These are phyloP conservation scores for Drosophila putrida DNA, from an alignment of 2,888 invertebrate species.

Conservation along the genomic window DNA sequence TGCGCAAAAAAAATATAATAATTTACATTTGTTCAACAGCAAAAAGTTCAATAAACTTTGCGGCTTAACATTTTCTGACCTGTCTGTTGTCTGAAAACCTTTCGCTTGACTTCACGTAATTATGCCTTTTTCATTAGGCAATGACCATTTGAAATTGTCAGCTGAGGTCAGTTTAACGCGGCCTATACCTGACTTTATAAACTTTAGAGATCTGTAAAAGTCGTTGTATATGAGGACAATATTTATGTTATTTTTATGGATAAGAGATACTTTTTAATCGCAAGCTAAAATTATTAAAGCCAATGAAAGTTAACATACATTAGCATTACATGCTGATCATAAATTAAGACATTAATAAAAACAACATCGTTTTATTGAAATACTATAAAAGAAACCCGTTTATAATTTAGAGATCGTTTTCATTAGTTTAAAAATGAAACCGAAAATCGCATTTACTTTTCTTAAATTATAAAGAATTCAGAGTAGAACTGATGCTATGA, in stretches of 20 bases:
- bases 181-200: slow-evolving; percentile 32
- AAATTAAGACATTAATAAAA: no score
- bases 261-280: neutral
- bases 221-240: slow-evolving; percentile 7
- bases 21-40: slow-evolving; percentile 38
- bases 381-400: no score
- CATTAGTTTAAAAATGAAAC: no score
- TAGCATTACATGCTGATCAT: no score
- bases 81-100: slow-evolving; percentile 35
- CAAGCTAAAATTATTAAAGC: neutral
- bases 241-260: neutral
- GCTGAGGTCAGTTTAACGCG: slow-evolving; percentile 59
- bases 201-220: slow-evolving; percentile 16
- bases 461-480: no score
- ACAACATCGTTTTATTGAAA: no score
- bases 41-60: slow-evolving; percentile 75
- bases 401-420: no score
- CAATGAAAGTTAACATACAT: no score
- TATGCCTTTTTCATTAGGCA: slow-evolving; percentile 48
- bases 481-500: no score
- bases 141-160: slow-evolving; percentile 56
- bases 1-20: slow-evolving; percentile 38
- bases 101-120: slow-evolving; percentile 52
- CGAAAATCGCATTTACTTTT: no score
- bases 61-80: slow-evolving; percentile 3